Evolutionary conservation across 1,140 invertebrate species (phyloP), one percentile per base, ranked within the genome.

Genomic region (Eciton burchellii): DNA sequence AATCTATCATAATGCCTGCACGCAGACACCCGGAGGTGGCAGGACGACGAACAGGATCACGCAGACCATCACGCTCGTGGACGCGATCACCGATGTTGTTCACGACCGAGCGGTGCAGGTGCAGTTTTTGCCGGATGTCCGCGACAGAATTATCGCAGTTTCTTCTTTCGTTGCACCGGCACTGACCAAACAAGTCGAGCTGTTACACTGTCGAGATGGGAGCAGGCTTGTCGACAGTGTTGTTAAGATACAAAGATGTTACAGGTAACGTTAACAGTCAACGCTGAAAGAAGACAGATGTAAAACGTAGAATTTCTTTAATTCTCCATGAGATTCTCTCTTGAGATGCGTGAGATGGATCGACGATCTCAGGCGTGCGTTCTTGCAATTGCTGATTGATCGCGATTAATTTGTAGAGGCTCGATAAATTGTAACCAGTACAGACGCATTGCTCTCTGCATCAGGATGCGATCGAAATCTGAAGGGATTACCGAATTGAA

Each of bases 1-100:
- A 14, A 93, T 95, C 77, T 96, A 95, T 90, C 94, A 95, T 87
- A 95, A 96, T 91, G 95, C 95, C 5, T 95, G 93, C 86, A 94
- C 95, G 1, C 96, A 96, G 90, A 96, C 96, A 56, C 94, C 3
- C 94, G 94, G 45, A 92, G 12, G 26, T 4, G 52, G 21, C 0
- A 16, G 12, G 19, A 21, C 8, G 6, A 54, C 9, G 4, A 83
- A 71, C 11, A 71, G 59, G 57, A 74, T 57, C 90, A 94, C 63
- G 47, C 85, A 87, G 56, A 90, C 83, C 1, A 71, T 56, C 1
- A 41, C 21, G 52, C 26, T 57, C 3, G 45, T 57, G 62, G 72
- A 90, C 52, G 62, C 82, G 49, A 24, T 56, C 43, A 82, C 79
- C 12, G 71, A 41, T 52, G 35, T 77, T 62, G 35, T 65, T 49